Conservation (phyloP, 2,888 invertebrate genomes). For the Philhelius pedissequus region DNA sequence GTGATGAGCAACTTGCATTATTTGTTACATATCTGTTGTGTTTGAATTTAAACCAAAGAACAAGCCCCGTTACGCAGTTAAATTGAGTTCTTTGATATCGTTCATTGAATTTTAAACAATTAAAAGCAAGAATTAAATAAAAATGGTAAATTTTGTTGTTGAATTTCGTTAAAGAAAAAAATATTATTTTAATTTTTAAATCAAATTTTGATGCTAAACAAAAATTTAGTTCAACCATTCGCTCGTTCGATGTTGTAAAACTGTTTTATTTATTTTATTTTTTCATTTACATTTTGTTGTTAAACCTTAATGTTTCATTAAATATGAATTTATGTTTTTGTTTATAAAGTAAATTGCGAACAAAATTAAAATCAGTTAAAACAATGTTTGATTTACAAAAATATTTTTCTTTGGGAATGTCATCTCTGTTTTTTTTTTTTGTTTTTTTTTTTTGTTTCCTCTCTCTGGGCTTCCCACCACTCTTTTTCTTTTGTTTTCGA, state of each 20-base stretch:
- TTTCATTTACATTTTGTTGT: not conserved
- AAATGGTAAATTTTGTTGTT: conserved; percentile 37
- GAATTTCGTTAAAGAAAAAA: not conserved
- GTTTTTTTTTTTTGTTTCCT: not conserved
- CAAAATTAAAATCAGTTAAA: conserved; percentile 2
- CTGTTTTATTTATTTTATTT: conserved; percentile 29
- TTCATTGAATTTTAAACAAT: conserved; percentile 8
- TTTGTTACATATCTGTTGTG: conserved; percentile 78
- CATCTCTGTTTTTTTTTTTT: not conserved
- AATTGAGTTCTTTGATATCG: conserved; percentile 46
- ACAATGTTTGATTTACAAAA: not conserved
- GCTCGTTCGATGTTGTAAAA: conserved; percentile 67
- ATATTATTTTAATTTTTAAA: not conserved
- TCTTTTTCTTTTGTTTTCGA: conserved; percentile 60
- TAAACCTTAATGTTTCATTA: conserved; percentile 29
- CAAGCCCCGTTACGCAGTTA: conserved; percentile 55
- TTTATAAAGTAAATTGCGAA: conserved; percentile 36
- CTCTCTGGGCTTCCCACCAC: conserved; percentile 29
- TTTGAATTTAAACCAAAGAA: conserved; percentile 74
- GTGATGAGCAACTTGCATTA: conserved; percentile 69
- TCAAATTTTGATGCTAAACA: conserved; percentile 4
- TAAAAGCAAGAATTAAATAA: not conserved
- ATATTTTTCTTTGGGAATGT: conserved; percentile 35
- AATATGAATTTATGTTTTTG: conserved; percentile 10
- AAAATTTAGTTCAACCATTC: conserved; percentile 34